Percentiles rank a stretch among this genome's conserved stretches.
These are phyloP conservation scores for Henicopernis longicauda DNA, from an alignment of 2,113 vertebrate species.

Conservation along the genomic window DNA sequence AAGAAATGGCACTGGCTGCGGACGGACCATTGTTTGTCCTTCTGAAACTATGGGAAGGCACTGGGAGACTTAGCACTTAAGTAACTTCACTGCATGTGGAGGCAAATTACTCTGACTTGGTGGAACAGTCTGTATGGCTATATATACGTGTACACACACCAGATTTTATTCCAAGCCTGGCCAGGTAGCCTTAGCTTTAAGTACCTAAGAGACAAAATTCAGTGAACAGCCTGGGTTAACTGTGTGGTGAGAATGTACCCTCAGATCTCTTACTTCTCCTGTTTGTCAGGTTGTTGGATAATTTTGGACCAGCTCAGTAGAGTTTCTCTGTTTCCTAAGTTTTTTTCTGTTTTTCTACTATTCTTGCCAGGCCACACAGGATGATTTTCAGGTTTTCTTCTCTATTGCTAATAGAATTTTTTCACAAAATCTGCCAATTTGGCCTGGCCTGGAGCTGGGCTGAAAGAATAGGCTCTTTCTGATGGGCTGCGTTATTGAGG, in stretches of 20 bases:
- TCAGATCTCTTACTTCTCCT: neutral
- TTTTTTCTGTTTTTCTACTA: neutral
- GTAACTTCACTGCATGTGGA: neutral
- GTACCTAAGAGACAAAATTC: neutral
- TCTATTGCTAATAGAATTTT: neutral
- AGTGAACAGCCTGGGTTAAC: neutral
- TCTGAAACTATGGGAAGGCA: neutral
- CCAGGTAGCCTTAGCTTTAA: neutral
- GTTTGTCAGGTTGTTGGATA: neutral
- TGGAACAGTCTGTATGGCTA: neutral
- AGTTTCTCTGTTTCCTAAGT: neutral
- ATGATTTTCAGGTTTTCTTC: neutral
- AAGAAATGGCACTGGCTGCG: neutral
- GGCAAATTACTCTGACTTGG: neutral
- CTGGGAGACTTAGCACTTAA: neutral
- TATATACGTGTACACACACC: neutral
- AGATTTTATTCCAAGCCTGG: neutral
- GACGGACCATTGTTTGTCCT: neutral
- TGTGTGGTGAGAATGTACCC: neutral
- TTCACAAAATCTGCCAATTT: neutral
- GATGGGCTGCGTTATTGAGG: neutral
- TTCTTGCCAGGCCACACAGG: neutral
- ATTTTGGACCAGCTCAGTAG: neutral
- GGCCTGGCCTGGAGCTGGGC: neutral
- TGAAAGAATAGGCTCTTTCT: neutral